A percentile compares a stretch with the other conserved stretches of the same genome.
These are phyloP conservation scores for Caenorhabditis drosophilae DNA, from an alignment of 2,888 invertebrate species.

Conservation along the genomic window DNA sequence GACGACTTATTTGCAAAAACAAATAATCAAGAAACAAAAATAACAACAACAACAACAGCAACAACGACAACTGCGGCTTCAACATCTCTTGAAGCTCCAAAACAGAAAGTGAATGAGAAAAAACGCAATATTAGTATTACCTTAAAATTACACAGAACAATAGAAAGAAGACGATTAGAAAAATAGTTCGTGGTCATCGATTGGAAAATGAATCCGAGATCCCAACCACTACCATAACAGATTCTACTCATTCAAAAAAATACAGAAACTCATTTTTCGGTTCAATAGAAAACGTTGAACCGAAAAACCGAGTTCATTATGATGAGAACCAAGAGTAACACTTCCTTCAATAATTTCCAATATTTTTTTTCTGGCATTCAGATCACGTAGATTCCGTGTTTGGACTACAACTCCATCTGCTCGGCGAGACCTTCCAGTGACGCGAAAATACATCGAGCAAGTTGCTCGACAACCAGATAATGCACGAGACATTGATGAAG, in stretches of 20 bases:
- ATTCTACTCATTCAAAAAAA: conserved; percentile 24
- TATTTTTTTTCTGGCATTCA: too few species aligned
- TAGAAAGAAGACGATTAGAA: conserved; percentile 40
- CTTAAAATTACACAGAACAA: too few species aligned
- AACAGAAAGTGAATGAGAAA: too few species aligned
- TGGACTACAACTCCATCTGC: conserved; percentile 43
- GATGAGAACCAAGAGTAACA: too few species aligned
- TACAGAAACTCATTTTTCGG: conserved; percentile 20
- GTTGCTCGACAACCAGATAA: conserved; percentile 42
- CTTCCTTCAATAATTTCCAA: too few species aligned
- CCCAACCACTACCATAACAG: conserved; percentile 15
- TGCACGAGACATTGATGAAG: conserved; percentile 52
- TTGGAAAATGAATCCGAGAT: conserved; percentile 4
- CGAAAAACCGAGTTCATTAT: neutral
- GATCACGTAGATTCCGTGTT: conserved; percentile 22
- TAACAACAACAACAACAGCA: too few species aligned
- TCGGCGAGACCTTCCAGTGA: conserved; percentile 40
- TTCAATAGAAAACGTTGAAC: conserved; percentile 21
- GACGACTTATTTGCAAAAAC: too few species aligned
- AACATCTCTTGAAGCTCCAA: too few species aligned
- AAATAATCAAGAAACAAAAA: too few species aligned
- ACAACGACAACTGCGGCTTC: too few species aligned
- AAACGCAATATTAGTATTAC: too few species aligned
- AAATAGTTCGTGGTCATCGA: conserved; percentile 30
- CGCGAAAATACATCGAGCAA: conserved; percentile 20